Evolutionary conservation across 2,888 invertebrate species (phyloP), one percentile per base, ranked within the genome.

Genomic region (Silvanus unidentatus): DNA sequence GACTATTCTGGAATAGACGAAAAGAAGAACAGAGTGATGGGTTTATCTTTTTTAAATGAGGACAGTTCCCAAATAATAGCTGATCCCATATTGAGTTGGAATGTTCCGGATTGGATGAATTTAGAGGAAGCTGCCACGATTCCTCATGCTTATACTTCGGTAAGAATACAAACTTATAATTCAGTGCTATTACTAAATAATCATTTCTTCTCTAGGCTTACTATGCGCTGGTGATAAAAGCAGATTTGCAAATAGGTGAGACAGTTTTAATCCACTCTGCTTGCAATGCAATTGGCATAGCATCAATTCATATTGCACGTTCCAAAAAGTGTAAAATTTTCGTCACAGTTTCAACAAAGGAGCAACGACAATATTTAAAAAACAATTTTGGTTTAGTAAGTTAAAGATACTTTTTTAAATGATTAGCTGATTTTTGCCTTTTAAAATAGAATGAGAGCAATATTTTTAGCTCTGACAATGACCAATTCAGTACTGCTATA

Each of bases 401-500:
- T 59, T n/a, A n/a, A n/a, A n/a, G 54, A 64, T 40, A 56, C 66
- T 13, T 59, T 65, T 4, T 47, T 58, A 28, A 60, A 57, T 35
- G 56, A n/a, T n/a, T n/a, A n/a, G n/a, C n/a, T n/a, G n/a, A n/a
- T 71, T n/a, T 60, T 65, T 29, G 64, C 71, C 70, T 27, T 69
- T 70, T 2, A 65, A 60, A 55, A 55, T 64, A 22, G 68, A 54
- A 47, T 22, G 66, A 68, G n/a, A 47, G 55, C 2, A 60, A 69
- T 40, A 63, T 72, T 28, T 50, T 69, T 2, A 62, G 57, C 45
- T 63, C 59, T 0, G 59, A 66, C 27, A 58, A 92, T 64, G 77
- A 84, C 0, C 82, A 83, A 0, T 98, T 97, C 67, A 95, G 96
- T 68, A 79, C 83, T 44, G 81, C 91, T 76, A 77, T 98, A 37